Base-by-base conservation (phyloP, 2,888 invertebrate genomes). In the Campoplex capitator region DNA sequence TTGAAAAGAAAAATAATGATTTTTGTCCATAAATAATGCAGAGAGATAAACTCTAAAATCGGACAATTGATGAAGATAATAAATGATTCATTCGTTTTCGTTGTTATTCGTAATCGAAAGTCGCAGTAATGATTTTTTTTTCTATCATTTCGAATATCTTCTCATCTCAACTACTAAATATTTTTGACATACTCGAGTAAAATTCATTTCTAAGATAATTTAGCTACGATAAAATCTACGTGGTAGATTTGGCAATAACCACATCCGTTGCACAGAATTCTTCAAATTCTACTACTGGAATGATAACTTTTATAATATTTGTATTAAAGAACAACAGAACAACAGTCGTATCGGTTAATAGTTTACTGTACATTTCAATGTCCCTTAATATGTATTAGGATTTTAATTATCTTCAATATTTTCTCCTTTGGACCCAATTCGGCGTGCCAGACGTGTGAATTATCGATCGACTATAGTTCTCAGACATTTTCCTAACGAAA, bases 221-320 rank as follows among this genome's bases (percentile, higher is more conserved):
- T 56, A 51, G 18, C 35, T 35, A 51, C 28, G 73, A n/a, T n/a
- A 8, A 73, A 73, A 73, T 73, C 73, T 73, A 73, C 73, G 38
- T 38, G 28, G 38, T 71, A 71, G 71, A 32, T 71, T 71, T 51
- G 51, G 32, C 45, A 48, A 71, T 28, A 71, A 45, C 42, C 42
- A 16, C 18, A 51, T 13, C 28, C 9, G 48, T 51, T 16, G 32
- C 48, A 48, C 28, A 18, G 18, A 51, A 51, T 71, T 32, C 11
- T 51, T 71, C 18, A n/a, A 71, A 71, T 71, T 51, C 48, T 32
- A 23, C 32, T 32, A 8, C 32, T 32, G 51, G 48, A 48, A 45
- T 28, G 7, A 16, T 70, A 48, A 48, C 32, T 51, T 18, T 16
- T 71, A 32, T 42, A 7, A 32, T 51, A 51, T 71, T 71, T 45